Evolutionary conservation across 1,140 invertebrate species (phyloP).

Genomic region (Drosophila pseudoobscura): DNA sequence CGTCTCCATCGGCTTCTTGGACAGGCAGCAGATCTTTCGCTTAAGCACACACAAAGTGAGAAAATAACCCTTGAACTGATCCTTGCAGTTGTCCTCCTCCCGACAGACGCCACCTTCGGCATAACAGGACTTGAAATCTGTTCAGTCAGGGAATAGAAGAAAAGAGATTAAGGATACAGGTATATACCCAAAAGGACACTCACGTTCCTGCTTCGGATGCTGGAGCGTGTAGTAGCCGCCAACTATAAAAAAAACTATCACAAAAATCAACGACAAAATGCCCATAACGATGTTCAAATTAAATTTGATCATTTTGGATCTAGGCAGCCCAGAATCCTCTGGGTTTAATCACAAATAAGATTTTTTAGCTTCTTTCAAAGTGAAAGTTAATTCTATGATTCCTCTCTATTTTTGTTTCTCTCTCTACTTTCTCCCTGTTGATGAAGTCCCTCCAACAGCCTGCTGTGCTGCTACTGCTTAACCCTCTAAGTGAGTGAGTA

Average conservation of each 20-base stretch:
- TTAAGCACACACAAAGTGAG: conserved; percentile 32
- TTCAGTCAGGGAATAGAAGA: background rate
- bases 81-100: conserved; percentile 16
- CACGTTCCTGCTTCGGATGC: conserved; percentile 9
- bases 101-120: conserved; percentile 12
- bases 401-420: no score
- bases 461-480: background rate
- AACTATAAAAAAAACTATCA: background rate
- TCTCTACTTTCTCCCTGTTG: no score
- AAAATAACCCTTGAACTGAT: background rate
- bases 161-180: no score
- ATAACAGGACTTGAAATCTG: conserved; percentile 34
- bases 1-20: background rate
- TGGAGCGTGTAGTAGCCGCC: conserved; percentile 23
- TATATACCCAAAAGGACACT: background rate
- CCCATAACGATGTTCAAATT: background rate
- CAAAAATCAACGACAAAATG: background rate
- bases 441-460: conserved; percentile 1
- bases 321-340: background rate
- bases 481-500: conserved; percentile 65
- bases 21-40: conserved; percentile 46
- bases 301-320: no score
- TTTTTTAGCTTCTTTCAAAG: background rate
- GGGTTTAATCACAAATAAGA: background rate
- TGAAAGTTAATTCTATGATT: conserved; percentile 21